phyloP scores from a whole-genome alignment of 2,888 invertebrate genomes.

The Auanema freiburgensis region DNA sequence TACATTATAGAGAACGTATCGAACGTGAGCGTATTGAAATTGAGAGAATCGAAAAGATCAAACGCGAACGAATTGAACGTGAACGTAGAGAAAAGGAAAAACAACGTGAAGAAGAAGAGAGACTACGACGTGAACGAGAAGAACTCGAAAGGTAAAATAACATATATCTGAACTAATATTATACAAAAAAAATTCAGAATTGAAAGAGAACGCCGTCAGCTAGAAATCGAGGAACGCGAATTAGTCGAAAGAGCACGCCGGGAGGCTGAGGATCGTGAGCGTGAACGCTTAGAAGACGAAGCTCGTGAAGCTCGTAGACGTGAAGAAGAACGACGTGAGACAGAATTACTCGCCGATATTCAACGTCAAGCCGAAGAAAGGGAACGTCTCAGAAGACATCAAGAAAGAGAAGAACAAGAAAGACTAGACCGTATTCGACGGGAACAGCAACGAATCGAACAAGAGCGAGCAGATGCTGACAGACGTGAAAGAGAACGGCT shows the following conservation, averaged over 20 bases:
- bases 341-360: conserved; percentile 49
- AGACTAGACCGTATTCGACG: conserved; percentile 53
- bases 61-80: conserved; percentile 53
- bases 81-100: conserved; percentile 50
- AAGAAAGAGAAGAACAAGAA: conserved; percentile 53
- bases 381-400: conserved; percentile 46
- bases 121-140: conserved; percentile 24
- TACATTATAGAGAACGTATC: conserved; percentile 29
- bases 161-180: neutral
- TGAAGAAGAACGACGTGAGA: conserved; percentile 51
- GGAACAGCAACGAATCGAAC: conserved; percentile 58
- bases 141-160: conserved; percentile 18
- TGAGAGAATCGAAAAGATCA: conserved; percentile 61
- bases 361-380: conserved; percentile 52
- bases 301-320: conserved; percentile 45
- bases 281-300: conserved; percentile 55
- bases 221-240: conserved; percentile 52
- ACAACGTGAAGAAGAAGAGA: conserved; percentile 37
- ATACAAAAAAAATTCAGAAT: conserved; percentile 28
- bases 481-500: conserved; percentile 42
- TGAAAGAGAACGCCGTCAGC: conserved; percentile 53
- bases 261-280: conserved; percentile 49
- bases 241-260: conserved; percentile 42
- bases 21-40: conserved; percentile 52
- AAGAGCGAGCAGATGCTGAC: conserved; percentile 49